Base-by-base conservation (phyloP, 2,888 invertebrate genomes). In the Sesia bembeciformis region DNA sequence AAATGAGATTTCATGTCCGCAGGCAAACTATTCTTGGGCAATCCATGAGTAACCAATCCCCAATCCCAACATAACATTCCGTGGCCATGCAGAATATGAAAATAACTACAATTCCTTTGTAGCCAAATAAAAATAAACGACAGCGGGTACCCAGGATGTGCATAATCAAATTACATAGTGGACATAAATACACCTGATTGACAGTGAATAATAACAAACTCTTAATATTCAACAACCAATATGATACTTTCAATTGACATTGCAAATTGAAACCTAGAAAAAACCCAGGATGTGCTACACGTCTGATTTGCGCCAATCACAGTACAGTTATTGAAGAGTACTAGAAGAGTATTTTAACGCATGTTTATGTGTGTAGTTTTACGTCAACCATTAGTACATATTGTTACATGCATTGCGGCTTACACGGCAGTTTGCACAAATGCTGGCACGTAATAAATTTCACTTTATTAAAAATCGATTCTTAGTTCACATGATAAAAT, bases 51-150 rank as follows among this genome's bases (percentile, higher is more conserved):
- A 59, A 49, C 42, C 23, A 40, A 39, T 40, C 54, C 43, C 23
- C 39, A 49, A 53, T 43, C 42, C 63, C 64, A 64, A 64, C 62
- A 58, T 68, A 70, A 70, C 85, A 83, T 84, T 83, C 82, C 83
- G 76, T 81, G 76, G 82, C 85, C 88, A 88, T 88, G 88, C 88
- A 85, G 68, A 78, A 68, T 72, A 70, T 71, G 65, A 73, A 78
- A 75, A 68, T 69, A 39, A 72, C 80, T 81, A 84, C 78, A 73
- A 68, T 74, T 65, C 69, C 59, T 66, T 74, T 72, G 76, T 78
- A 78, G 78, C 80, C 65, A 78, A 79, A 78, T 67, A 79, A 78
- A 63, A 78, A 23, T 23, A 71, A 73, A 67, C 59, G 68, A 76
- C 71, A 79, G 81, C 82, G 69, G 75, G 68, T 74, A 71, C 77